Base-by-base conservation (phyloP, 92 coral and sea anemone genomes). In the Porites cylindrica region DNA sequence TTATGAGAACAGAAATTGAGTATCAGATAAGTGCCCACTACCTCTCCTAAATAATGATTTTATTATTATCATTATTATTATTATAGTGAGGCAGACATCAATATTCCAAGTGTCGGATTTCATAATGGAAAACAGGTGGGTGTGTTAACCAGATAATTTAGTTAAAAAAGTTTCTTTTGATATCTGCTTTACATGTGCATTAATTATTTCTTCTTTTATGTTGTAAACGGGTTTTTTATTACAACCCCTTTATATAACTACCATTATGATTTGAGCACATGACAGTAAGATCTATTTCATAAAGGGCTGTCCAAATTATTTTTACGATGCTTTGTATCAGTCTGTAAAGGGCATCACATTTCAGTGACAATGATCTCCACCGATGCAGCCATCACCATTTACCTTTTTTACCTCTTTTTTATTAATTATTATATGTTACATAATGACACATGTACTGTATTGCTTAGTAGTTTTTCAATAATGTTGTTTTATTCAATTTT, bases 71-170 rank as follows among this genome's bases (percentile, higher is more conserved):
- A 21, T 58, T 20, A 50, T 63, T 51, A 23, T 1, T 12, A 26
- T 76, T 26, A n/a, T 20, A 85, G 89, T 56, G 89, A 85, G 83
- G 67, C 83, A n/a, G 89, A 85, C 5, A 68, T 85, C 76, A 85
- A 20, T 12, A 77, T 85, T 64, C 67, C 83, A 56, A 85, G 6
- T 77, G 60, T 83, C 16, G 26, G 77, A 38, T 20, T 53, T 11
- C 89, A 85, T 32, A 69, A 77, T 6, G 38, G 51, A 21, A 85
- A 76, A 75, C 88, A 84, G 82, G 88, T 85, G 24, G 24, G 85
- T 81, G 29, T 17, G 29, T 13, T 12, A 54, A 23, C 0, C 7
- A 29, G 14, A 76, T 11, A 1, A 72, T 5, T 4, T 53, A 23
- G 17, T 62, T 18, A 1, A 18, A 62, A 62, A 6, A 18, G 17